Evolutionary conservation across 2,113 vertebrate species (phyloP), one percentile per base, ranked within the genome.

Genomic region (Chaetorhynchus papuensis): DNA sequence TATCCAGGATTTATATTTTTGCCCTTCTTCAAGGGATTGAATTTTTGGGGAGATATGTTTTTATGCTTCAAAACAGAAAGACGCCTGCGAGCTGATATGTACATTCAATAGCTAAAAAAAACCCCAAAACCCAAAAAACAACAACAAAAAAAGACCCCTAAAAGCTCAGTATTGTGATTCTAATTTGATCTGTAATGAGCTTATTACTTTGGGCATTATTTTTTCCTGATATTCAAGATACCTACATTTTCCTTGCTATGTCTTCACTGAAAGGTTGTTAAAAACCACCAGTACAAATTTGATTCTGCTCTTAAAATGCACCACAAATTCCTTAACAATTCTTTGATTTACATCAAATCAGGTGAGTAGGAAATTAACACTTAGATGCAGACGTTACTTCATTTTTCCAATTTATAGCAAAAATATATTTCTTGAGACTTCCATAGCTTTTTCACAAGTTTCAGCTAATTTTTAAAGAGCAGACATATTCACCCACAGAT

Each of bases 131-230:
- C 5, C 5, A 13, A 7, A 26, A 31, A 63, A 44, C 13, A 31
- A 26, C 12, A 27, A 15, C 10, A 31, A 39, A 30, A 31, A 27
- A 11, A 11, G 9, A 4, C 2, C 7, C 6, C 3, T 24, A 54
- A 49, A 78, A 70, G 3, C 6, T 90, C 10, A 27, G 5, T 61
- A 13, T 26, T 21, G 14, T 42, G 6, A 52, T 82, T 50, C 10
- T 23, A 50, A 35, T 52, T 66, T 47, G 16, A 26, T 45, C 18
- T 47, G 10, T 19, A 74, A 49, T 79, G 42, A 16, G 7, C 6
- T 45, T 7, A 49, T 57, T 60, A 24, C 6, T 50, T 37, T 26
- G 10, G 39, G 2, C 0, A 0, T 9, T 39, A 44, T 23, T 42
- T 90, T 81, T 88, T 33, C 23, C 23, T n/a, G 33, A n/a, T 64